Percentiles rank a stretch among this genome's conserved stretches.
These are phyloP conservation scores for Idaea biselata DNA, from an alignment of 2,888 invertebrate genomes.

Conservation along the genomic window DNA sequence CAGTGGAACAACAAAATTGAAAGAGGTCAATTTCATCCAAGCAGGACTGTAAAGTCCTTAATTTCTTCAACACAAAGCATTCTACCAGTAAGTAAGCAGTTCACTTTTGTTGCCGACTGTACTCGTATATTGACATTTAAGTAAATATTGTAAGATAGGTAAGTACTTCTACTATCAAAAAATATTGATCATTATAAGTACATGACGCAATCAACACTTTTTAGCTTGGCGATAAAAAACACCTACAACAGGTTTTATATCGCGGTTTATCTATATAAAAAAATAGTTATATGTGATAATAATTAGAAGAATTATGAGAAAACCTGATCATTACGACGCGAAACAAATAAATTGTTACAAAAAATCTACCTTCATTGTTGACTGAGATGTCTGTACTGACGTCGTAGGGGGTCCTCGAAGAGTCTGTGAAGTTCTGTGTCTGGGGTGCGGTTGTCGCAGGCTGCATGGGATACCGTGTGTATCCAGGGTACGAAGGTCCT, in stretches of 20 bases:
- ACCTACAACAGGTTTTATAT: neutral
- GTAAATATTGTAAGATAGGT: neutral
- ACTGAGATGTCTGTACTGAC: constrained; percentile 6
- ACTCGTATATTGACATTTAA: neutral
- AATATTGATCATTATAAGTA: neutral
- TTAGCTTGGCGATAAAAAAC: neutral
- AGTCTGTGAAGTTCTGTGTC: constrained; percentile 10
- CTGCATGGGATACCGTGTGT: constrained; percentile 42
- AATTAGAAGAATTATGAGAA: neutral
- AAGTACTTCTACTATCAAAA: neutral
- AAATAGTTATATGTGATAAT: neutral
- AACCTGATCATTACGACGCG: neutral
- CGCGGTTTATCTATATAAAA: neutral
- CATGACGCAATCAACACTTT: neutral
- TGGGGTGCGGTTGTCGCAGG: constrained; percentile 9
- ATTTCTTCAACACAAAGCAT: no score
- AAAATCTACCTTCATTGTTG: constrained; percentile 16
- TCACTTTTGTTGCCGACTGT: neutral
- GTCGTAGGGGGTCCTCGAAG: constrained; percentile 1
- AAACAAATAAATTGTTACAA: neutral
- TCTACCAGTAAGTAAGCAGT: no score
- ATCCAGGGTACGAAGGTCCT: constrained; percentile 45
- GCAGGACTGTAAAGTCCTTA: no score
- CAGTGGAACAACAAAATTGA: no score
- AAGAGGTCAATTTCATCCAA: no score